Evolutionary conservation across 2,797 vertebrate species (phyloP).

Genomic region (Sciurus vulgaris): DNA sequence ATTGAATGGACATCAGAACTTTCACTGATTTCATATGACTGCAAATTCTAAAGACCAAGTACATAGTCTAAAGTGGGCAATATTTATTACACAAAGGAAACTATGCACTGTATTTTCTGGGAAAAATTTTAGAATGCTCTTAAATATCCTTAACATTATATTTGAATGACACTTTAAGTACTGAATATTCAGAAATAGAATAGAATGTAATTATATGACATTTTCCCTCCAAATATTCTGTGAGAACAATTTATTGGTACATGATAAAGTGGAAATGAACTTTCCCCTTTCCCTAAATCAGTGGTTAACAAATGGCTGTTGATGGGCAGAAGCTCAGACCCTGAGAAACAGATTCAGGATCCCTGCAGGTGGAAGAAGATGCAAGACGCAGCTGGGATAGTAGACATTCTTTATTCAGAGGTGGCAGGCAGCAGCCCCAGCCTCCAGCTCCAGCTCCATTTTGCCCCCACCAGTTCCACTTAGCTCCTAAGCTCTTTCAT

Average conservation of each 20-base stretch:
- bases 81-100: neutral
- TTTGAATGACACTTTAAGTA: neutral
- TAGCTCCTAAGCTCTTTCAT: too few relatives aligned
- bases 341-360: too few relatives aligned
- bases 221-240: neutral
- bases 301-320: neutral
- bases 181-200: constrained; percentile 5
- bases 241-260: neutral
- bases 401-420: too few relatives aligned
- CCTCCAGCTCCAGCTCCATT: too few relatives aligned
- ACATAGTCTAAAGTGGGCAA: neutral
- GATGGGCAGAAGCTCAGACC: too few relatives aligned
- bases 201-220: neutral
- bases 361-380: too few relatives aligned
- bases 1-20: neutral
- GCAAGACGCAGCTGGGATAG: too few relatives aligned
- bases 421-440: too few relatives aligned
- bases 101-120: neutral
- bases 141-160: neutral
- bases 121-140: constrained; percentile 21
- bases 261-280: neutral
- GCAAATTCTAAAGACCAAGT: neutral
- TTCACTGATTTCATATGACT: neutral
- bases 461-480: too few relatives aligned
- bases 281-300: neutral